phyloP scores from a whole-genome alignment of 2,113 vertebrate species.

The Anser brachyrhynchus region DNA sequence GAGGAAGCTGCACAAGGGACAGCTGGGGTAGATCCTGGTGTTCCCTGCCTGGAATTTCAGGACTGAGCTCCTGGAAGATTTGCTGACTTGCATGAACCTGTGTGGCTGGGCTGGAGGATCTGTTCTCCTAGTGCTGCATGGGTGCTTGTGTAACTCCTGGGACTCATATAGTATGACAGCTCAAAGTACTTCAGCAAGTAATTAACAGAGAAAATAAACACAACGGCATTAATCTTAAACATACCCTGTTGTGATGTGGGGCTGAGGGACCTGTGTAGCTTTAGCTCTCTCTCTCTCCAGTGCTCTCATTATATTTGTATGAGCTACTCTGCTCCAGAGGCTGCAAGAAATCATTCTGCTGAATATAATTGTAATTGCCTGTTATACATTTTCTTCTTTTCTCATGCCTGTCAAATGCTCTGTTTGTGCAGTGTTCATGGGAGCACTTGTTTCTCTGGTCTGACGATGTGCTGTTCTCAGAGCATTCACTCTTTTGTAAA shows the following conservation, averaged over 20 bases:
- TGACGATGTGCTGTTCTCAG: background rate
- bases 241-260: background rate
- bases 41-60: background rate
- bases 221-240: background rate
- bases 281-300: background rate
- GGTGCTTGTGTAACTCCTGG: background rate
- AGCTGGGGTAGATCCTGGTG: background rate
- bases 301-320: background rate
- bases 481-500: background rate
- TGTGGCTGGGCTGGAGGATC: background rate
- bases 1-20: background rate
- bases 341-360: slow-evolving; percentile 25
- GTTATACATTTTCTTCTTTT: background rate
- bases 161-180: rapidly evolving
- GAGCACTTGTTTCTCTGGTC: background rate
- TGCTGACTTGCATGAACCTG: background rate
- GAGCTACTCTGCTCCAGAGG: background rate
- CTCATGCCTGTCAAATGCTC: slow-evolving; percentile 19
- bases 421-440: background rate
- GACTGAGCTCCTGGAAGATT: rapidly evolving
- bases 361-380: slow-evolving; percentile 57
- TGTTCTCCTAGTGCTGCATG: rapidly evolving
- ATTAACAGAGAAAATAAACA: background rate
- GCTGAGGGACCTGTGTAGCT: background rate
- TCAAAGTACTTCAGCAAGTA: background rate